Conservation (phyloP, 92 coral and sea anemone species). For the Virgularia gustaviana region DNA sequence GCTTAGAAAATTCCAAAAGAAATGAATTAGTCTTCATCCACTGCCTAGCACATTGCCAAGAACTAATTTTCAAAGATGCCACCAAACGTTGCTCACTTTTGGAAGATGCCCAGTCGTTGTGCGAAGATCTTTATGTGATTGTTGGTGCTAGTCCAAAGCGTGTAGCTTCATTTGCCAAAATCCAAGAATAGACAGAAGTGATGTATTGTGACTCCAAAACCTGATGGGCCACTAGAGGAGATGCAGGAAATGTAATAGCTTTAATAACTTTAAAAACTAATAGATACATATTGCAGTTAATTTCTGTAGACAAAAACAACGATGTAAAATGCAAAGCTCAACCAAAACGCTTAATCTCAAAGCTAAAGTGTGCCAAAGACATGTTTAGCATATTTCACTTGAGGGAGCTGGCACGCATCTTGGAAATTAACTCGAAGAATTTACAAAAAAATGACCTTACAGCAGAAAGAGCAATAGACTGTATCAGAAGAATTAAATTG, state of each 20-base stretch:
- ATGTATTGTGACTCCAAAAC: constrained; percentile 22
- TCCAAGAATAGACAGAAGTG: not conserved
- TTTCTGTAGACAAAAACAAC: constrained; percentile 13
- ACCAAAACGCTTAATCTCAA: constrained; percentile 8
- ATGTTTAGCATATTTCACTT: constrained; percentile 15
- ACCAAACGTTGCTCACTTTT: constrained; percentile 13
- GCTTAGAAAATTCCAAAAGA: not conserved
- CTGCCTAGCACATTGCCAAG: constrained; percentile 26
- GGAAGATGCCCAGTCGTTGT: constrained; percentile 16
- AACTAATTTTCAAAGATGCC: constrained; percentile 26
- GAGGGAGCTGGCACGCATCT: constrained; percentile 16
- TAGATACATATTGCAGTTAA: constrained; percentile 16
- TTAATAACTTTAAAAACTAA: not conserved
- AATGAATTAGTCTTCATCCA: not conserved
- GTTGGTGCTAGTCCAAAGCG: not conserved
- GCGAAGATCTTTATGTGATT: constrained; percentile 22
- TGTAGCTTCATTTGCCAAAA: constrained; percentile 8
- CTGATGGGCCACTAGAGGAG: constrained; percentile 8
- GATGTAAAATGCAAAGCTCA: constrained; percentile 15
- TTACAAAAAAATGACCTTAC: constrained; percentile 21
- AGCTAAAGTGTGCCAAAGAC: constrained; percentile 8
- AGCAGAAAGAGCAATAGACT: constrained; percentile 29
- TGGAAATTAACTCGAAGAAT: constrained; percentile 23
- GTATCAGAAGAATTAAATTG: constrained; percentile 14
- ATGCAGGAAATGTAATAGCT: not conserved